Evolutionary conservation across 2,888 invertebrate genomes (phyloP), one percentile per base, ranked within the genome.

Genomic region (Petrolisthes manimaculis): DNA sequence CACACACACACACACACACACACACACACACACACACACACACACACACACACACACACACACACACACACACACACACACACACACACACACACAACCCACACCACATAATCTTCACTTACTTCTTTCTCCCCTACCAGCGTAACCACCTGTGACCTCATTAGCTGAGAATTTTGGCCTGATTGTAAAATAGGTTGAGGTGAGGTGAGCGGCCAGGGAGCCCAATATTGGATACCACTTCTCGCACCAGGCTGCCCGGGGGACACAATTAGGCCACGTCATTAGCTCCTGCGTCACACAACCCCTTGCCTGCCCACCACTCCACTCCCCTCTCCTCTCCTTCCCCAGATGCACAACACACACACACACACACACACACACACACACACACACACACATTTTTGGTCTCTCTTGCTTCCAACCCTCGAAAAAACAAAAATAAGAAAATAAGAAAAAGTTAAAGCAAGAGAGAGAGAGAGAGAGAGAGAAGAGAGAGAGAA

Each of bases 181-280:
- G 81, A 67, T 67, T 81, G 81, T 81, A 81, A 81, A 81, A 81
- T 81, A 81, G 67, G 81, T 67, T 61, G 18, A n/a, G 67, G 67
- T 14, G 21, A 12, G 81, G 9, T 54, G 81, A n/a, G 5, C 24
- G 37, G 37, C 37, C 81, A 24, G 67, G 61, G 24, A 78, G 14
- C 51, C 81, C 81, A 67, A 81, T 81, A 81, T 81, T 67, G 81
- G 81, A 81, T 81, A 67, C 81, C 81, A 81, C 81, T 81, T 54
- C 61, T 81, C 54, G 61, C 24, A 24, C 18, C 81, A 61, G 12
- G 67, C 18, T 9, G 18, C 81, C 81, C 67, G 6, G 12, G 67
- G 51, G n/a, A 81, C 81, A 61, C 81, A 81, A 81, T 81, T 81
- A 81, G 61, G 81, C 14, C 56, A 12, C 14, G 67, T 12, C 81